phyloP scores from a whole-genome alignment of 1,140 invertebrate species.

The Triops cancriformis region DNA sequence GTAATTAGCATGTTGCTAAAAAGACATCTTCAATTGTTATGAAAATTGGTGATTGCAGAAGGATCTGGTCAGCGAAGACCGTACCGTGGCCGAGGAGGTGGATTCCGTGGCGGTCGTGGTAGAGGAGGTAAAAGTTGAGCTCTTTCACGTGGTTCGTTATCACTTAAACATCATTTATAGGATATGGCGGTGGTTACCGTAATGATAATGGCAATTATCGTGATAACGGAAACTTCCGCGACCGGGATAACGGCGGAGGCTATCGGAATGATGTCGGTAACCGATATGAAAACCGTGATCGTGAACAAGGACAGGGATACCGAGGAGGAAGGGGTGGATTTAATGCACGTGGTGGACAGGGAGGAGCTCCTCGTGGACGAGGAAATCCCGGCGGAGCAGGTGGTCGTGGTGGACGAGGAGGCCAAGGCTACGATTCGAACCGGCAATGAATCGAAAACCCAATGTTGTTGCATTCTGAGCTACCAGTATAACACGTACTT shows the following conservation, averaged over 20 bases:
- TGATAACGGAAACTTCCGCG: slow-evolving; percentile 10
- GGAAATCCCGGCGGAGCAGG: slow-evolving; percentile 15
- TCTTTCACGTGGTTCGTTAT: not conserved
- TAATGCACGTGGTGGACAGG: not conserved
- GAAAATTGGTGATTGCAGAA: not conserved
- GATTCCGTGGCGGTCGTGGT: slow-evolving; percentile 15
- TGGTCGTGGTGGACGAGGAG: slow-evolving; percentile 1
- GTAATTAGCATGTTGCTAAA: no score
- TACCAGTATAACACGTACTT: slow-evolving; percentile 1
- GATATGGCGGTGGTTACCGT: slow-evolving; percentile 17
- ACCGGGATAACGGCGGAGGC: slow-evolving; percentile 19
- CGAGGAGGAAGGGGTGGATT: slow-evolving; percentile 18
- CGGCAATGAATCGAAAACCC: not conserved
- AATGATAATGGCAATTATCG: slow-evolving; percentile 11
- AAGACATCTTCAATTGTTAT: no score
- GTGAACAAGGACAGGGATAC: slow-evolving; percentile 15
- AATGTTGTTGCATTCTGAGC: not conserved
- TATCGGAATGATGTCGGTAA: slow-evolving; percentile 13
- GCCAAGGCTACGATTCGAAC: not conserved
- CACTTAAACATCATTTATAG: not conserved
- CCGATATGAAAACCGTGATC: slow-evolving; percentile 15
- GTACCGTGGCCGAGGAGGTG: slow-evolving; percentile 17
- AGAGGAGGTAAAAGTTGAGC: slow-evolving; percentile 7
- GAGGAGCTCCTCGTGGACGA: slow-evolving; percentile 18
- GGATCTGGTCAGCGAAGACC: not conserved